phyloP scores from a whole-genome alignment of 1,140 invertebrate genomes.

The Tetramorium alpestre region DNA sequence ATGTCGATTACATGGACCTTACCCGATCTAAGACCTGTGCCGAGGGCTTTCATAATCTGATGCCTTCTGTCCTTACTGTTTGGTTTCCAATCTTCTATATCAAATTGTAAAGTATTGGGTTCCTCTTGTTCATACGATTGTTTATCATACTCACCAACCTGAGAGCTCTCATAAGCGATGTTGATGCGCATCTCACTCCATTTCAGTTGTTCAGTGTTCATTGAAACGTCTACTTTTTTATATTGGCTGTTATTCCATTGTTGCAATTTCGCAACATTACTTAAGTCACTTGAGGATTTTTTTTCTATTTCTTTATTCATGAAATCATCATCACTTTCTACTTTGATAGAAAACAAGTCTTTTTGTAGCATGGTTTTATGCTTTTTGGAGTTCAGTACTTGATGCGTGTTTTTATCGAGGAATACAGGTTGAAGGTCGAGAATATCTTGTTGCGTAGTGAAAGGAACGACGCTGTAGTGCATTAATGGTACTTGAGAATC shows the following conservation, averaged over 20 bases:
- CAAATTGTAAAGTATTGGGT: too few species aligned
- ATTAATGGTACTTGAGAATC: constrained; percentile 74
- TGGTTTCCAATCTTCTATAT: constrained; percentile 49
- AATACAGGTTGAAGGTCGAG: constrained; percentile 84
- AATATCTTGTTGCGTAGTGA: constrained; percentile 86
- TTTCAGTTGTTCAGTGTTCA: not conserved
- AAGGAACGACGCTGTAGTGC: constrained; percentile 87
- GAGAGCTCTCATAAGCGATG: not conserved
- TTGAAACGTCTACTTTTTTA: not conserved
- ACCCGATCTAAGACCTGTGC: constrained; percentile 85
- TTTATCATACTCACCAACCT: not conserved
- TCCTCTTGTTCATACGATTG: not conserved
- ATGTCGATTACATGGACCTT: constrained; percentile 78
- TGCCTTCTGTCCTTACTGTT: constrained; percentile 84
- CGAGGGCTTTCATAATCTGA: constrained; percentile 85
- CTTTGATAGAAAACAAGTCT: not conserved
- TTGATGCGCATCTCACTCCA: too few species aligned
- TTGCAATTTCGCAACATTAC: not conserved
- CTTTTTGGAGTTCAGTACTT: not conserved
- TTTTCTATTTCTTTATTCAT: not conserved
- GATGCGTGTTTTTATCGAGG: constrained; percentile 68
- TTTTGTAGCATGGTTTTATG: not conserved
- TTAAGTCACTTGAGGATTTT: too few species aligned
- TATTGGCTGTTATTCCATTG: not conserved
- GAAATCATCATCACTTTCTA: not conserved